phyloP scores from a whole-genome alignment of 2,888 invertebrate species.

The Phengaris arion region DNA sequence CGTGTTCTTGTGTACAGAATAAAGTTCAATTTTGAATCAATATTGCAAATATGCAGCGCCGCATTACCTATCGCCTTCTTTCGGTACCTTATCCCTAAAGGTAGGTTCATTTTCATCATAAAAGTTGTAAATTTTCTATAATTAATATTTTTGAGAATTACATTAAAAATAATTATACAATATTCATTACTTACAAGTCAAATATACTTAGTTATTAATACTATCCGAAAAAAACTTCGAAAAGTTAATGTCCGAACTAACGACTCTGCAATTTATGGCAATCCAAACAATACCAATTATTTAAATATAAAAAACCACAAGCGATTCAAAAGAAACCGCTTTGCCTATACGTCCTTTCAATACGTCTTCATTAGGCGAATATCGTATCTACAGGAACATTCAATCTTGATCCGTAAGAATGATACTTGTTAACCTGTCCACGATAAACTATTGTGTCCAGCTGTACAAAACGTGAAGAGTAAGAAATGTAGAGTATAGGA shows the following conservation, averaged over 20 bases:
- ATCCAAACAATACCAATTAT: conserved; percentile 10
- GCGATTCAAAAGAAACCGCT: conserved; percentile 57
- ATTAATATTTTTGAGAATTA: too few relatives aligned
- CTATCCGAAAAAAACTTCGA: too few relatives aligned
- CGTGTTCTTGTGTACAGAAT: too few relatives aligned
- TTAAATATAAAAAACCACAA: conserved; percentile 11
- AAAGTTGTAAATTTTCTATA: too few relatives aligned
- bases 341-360: conserved; percentile 76
- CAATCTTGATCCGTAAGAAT: conserved; percentile 72
- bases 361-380: conserved; percentile 79
- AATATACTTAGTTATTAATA: too few relatives aligned
- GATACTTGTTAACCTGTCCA: conserved; percentile 58
- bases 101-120: too few relatives aligned
- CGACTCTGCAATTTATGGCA: not conserved
- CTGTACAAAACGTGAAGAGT: not conserved
- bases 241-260: not conserved
- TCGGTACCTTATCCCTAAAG: too few relatives aligned
- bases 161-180: too few relatives aligned
- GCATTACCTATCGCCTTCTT: too few relatives aligned
- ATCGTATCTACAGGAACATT: conserved; percentile 71
- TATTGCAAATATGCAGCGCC: too few relatives aligned
- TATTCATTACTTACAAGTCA: too few relatives aligned
- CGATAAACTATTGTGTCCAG: conserved; percentile 37
- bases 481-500: not conserved
- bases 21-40: too few relatives aligned